A percentile compares a stretch with the other conserved stretches of the same genome.
These are phyloP conservation scores for Natator depressus DNA, from an alignment of 2,113 vertebrate species.

Conservation along the genomic window DNA sequence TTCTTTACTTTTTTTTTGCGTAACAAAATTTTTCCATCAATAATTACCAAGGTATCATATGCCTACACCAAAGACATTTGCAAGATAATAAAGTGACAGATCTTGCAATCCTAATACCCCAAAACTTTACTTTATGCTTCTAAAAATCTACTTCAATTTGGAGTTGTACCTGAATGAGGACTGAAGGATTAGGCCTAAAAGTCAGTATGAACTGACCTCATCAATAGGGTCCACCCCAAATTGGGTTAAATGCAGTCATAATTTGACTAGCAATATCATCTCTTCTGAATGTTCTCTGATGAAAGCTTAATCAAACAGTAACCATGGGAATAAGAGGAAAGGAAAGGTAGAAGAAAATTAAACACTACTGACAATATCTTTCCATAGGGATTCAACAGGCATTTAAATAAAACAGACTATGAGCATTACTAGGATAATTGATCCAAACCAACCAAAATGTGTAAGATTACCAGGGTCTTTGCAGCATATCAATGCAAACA, in stretches of 20 bases:
- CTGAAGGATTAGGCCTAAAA: neutral
- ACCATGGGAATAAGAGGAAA: conserved; percentile 52
- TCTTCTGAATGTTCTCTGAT: conserved; percentile 44
- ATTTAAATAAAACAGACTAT: conserved; percentile 31
- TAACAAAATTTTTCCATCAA: neutral
- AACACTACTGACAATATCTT: conserved; percentile 39
- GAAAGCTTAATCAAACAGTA: conserved; percentile 66
- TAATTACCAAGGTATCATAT: neutral
- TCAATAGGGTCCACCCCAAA: neutral
- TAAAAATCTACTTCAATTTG: neutral
- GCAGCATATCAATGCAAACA: neutral
- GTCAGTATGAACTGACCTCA: neutral
- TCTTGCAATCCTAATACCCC: neutral
- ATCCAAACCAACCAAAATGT: conserved; percentile 17
- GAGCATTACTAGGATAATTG: conserved; percentile 26
- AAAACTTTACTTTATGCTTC: neutral
- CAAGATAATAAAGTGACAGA: neutral
- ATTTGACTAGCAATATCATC: conserved; percentile 7
- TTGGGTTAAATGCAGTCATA: neutral
- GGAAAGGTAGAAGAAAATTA: conserved; percentile 62
- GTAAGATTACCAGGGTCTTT: neutral
- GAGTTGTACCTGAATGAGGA: neutral
- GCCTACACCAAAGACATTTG: neutral
- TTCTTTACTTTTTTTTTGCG: neutral
- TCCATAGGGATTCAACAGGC: conserved; percentile 36